Evolutionary conservation across 2,888 invertebrate genomes (phyloP).

Genomic region (Phengaris alcon): DNA sequence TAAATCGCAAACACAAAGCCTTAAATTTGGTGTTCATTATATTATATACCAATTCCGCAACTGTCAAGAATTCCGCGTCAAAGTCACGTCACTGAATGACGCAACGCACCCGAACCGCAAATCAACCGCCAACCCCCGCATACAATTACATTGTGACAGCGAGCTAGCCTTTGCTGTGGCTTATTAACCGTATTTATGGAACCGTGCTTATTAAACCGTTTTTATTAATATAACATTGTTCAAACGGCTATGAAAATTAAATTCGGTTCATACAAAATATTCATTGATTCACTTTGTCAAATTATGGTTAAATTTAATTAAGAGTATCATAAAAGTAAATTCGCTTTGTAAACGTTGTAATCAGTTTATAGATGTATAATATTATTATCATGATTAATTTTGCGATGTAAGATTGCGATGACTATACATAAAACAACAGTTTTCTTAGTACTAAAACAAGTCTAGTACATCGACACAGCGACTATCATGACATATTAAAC

Average conservation of each 20-base stretch:
- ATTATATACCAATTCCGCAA: slow-evolving; percentile 34
- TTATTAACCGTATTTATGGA: slow-evolving; percentile 29
- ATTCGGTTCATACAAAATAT: neutral
- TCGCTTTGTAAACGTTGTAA: neutral
- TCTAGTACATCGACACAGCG: slow-evolving; percentile 22
- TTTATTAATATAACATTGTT: slow-evolving; percentile 32
- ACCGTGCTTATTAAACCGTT: slow-evolving; percentile 31
- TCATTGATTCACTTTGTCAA: neutral
- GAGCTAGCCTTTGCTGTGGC: slow-evolving; percentile 43
- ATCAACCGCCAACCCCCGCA: slow-evolving; percentile 48
- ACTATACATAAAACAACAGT: slow-evolving; percentile 2
- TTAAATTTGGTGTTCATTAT: slow-evolving; percentile 36
- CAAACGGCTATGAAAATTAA: slow-evolving; percentile 9
- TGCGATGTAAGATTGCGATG: neutral
- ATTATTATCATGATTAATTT: neutral
- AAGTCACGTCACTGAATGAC: slow-evolving; percentile 41
- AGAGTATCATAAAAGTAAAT: neutral
- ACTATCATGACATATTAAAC: slow-evolving; percentile 27
- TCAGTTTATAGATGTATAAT: neutral
- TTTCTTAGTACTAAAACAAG: slow-evolving; percentile 1
- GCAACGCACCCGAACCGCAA: slow-evolving; percentile 49
- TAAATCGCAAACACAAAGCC: slow-evolving; percentile 29
- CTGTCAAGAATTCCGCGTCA: slow-evolving; percentile 38
- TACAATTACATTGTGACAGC: slow-evolving; percentile 48
- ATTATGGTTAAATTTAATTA: neutral